Base-by-base conservation (phyloP, 2,888 invertebrate species). In the Ferdinandea cuprea region DNA sequence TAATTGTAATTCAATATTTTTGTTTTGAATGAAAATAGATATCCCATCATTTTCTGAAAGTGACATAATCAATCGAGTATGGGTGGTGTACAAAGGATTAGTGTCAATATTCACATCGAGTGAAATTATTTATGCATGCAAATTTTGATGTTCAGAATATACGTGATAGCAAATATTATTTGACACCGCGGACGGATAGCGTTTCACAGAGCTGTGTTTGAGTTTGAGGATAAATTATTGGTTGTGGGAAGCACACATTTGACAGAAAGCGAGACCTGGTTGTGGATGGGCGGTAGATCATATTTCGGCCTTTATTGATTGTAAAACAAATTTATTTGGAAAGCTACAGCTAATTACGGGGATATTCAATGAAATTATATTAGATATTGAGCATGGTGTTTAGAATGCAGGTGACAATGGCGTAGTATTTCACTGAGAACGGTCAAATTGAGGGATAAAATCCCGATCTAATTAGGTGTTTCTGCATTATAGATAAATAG, bases 101-200 rank as follows among this genome's bases (percentile, higher is more conserved):
- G 28, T 54, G 73, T 54, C 79, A 73, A 79, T 73, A 66, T 59
- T 73, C 58, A n/a, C n/a, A 66, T 79, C 79, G 44, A 40, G 21
- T 65, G 52, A 52, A 77, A 81, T 77, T 71, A 71, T 72, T 66
- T 77, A 65, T 81, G 81, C 71, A 71, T 81, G 77, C 65, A 66
- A 81, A 66, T 52, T 65, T 77, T 77, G 54, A 48, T 79, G 79
- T 73, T 74, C 30, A n/a, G 3, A 56, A 71, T 65, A 58, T 40
- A 65, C 59, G 71, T 77, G 71, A 65, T 37, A 44, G 63, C 76
- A 69, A 65, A 44, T 61, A 15, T 6, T 66, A 61, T 77, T 52
- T 81, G 77, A 59, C 69, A 69, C 76, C n/a, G n/a, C n/a, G n/a
- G 44, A 37, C 54, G 46, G 46, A 59, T 46, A 17, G 15, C 19